These are phyloP conservation scores for Callosobruchus maculatus DNA, from an alignment of 2,888 invertebrate species.

Conservation along the genomic window DNA sequence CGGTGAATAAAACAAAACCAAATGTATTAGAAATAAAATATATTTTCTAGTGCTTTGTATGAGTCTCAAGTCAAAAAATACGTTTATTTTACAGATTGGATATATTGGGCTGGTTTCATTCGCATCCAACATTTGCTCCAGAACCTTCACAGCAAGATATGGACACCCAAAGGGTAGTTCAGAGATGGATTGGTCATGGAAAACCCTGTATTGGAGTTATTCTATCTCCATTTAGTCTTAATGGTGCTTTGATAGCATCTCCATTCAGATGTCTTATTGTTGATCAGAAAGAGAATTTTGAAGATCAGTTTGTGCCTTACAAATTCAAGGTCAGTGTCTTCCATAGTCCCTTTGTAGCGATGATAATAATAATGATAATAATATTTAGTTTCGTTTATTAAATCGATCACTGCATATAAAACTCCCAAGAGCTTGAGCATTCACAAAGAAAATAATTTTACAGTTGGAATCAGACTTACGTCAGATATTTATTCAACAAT, in stretches of 20 bases:
- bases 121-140: conserved; percentile 68
- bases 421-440: too few relatives aligned
- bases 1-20: too few relatives aligned
- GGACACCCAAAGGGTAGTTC: conserved; percentile 60
- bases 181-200: conserved; percentile 54
- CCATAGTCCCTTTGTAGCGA: conserved; percentile 5
- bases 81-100: conserved; percentile 5
- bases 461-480: too few relatives aligned
- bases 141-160: conserved; percentile 69
- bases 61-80: too few relatives aligned
- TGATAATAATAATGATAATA: too few relatives aligned
- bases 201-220: conserved; percentile 63
- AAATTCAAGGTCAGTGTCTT: conserved; percentile 53
- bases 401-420: too few relatives aligned
- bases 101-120: conserved; percentile 72
- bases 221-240: conserved; percentile 61
- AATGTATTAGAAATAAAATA: too few relatives aligned
- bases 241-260: conserved; percentile 53
- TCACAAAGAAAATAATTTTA: too few relatives aligned
- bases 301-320: conserved; percentile 50
- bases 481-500: too few relatives aligned
- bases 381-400: too few relatives aligned
- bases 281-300: conserved; percentile 41
- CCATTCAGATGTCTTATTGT: conserved; percentile 57
- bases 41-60: too few relatives aligned